A percentile compares a stretch with the other conserved stretches of the same genome.
phyloP scores from a whole-genome alignment of 2,797 vertebrate species.

The Pangasius mekongensis region DNA sequence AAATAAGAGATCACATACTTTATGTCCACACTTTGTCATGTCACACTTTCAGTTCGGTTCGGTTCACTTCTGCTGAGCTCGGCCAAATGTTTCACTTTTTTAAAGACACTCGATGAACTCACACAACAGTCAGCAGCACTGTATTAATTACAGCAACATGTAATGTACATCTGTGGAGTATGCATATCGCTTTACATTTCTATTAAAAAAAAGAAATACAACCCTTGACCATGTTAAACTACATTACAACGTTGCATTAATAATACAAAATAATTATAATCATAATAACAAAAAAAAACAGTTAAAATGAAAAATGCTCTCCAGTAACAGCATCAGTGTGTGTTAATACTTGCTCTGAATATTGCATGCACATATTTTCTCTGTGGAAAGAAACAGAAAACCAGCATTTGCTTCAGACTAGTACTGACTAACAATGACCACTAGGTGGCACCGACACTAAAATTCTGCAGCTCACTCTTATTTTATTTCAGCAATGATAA shows the following conservation, averaged over 20 bases:
- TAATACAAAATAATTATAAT: neutral
- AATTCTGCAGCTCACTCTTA: neutral
- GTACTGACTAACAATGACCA: neutral
- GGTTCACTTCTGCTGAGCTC: too few species aligned
- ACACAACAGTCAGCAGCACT: neutral
- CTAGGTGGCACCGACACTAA: neutral
- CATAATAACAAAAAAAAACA: neutral
- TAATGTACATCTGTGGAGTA: neutral
- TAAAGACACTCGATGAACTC: too few species aligned
- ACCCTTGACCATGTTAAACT: neutral
- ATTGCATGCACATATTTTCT: neutral
- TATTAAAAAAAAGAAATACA: neutral
- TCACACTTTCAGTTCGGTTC: neutral
- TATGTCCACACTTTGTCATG: too few species aligned
- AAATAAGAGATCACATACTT: too few species aligned
- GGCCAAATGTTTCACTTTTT: too few species aligned
- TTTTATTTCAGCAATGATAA: neutral
- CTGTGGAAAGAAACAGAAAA: neutral
- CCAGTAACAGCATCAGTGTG: neutral
- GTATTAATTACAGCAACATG: neutral
- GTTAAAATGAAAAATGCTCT: neutral
- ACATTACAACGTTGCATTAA: neutral
- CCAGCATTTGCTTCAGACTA: neutral
- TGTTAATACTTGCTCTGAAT: neutral
- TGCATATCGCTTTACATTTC: neutral